These are phyloP conservation scores for Patella depressa DNA, from an alignment of 2,888 invertebrate genomes.

Conservation along the genomic window DNA sequence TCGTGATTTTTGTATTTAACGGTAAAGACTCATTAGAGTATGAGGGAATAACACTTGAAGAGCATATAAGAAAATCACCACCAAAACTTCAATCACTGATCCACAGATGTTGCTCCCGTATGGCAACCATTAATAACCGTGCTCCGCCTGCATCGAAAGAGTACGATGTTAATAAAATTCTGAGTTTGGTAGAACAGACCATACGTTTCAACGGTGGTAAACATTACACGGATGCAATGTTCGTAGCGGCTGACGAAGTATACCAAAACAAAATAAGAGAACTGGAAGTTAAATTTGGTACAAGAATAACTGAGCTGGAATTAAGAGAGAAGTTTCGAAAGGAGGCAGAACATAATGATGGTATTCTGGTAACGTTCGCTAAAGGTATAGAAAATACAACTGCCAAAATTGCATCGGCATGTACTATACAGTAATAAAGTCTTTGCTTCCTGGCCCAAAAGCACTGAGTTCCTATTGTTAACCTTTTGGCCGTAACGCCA, in stretches of 20 bases:
- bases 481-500: too few species aligned
- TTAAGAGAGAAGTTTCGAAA: constrained; percentile 12
- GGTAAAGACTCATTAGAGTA: constrained; percentile 29
- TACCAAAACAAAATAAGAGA: neutral
- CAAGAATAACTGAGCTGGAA: constrained; percentile 2
- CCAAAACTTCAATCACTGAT: constrained; percentile 23
- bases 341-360: neutral
- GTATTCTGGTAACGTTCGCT: too few species aligned
- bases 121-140: constrained; percentile 22
- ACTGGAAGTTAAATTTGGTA: constrained; percentile 7
- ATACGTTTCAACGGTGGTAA: constrained; percentile 23
- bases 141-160: constrained; percentile 12
- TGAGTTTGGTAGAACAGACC: constrained; percentile 20
- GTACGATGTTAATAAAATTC: constrained; percentile 19
- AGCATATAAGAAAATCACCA: constrained; percentile 25
- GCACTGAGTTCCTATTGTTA: too few species aligned
- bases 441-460: too few species aligned
- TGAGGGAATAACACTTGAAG: constrained; percentile 24
- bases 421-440: too few species aligned
- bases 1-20: constrained; percentile 31
- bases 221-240: constrained; percentile 36
- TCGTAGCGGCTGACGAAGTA: constrained; percentile 26
- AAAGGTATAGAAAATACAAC: too few species aligned
- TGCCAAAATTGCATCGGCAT: too few species aligned
- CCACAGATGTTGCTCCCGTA: constrained; percentile 16